Evolutionary conservation across 2,113 vertebrate genomes (phyloP), one percentile per base, ranked within the genome.

Genomic region (Falcunculus frontatus): DNA sequence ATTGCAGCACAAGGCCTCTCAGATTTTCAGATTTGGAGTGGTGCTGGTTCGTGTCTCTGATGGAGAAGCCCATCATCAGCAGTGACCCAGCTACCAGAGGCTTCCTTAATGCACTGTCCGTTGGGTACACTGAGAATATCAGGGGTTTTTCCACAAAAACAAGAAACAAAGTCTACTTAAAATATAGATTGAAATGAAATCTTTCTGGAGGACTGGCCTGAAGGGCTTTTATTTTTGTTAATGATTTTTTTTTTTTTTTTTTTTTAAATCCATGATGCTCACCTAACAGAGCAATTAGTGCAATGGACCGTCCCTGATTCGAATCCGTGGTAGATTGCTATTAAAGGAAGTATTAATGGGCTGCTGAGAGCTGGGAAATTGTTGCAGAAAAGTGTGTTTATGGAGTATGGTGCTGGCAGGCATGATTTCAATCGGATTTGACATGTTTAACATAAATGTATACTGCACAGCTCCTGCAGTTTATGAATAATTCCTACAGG

Each of bases 371-470:
- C 97, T 98, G 91, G 96, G 94, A 85, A 88, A 94, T 97, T 96
- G 97, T 95, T 95, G 63, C 96, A 86, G 95, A 94, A 96, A 91
- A 96, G 95, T 85, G 95, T 97, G 96, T 97, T 98, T 97, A 95
- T 97, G 97, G 97, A 93, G 83, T 87, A 82, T 74, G 97, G 97
- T 95, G 98, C 97, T 97, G 95, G 97, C 97, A 97, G 97, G 97
- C 97, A 96, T 97, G 98, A 98, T 97, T 98, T 97, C 98, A 98
- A 96, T 98, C 93, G 97, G 97, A 97, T 98, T 97, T 98, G 98
- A 98, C 98, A 97, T 98, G 97, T 99, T 98, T 98, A 98, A 98
- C 98, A 98, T 98, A 98, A 98, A 98, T 98, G 97, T 98, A 98
- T 98, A 97, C 97, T 94, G 96, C 90, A 93, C 46, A 78, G 96